These are phyloP conservation scores for Drosophila mettleri DNA, from an alignment of 2,888 invertebrate genomes.

Conservation along the genomic window DNA sequence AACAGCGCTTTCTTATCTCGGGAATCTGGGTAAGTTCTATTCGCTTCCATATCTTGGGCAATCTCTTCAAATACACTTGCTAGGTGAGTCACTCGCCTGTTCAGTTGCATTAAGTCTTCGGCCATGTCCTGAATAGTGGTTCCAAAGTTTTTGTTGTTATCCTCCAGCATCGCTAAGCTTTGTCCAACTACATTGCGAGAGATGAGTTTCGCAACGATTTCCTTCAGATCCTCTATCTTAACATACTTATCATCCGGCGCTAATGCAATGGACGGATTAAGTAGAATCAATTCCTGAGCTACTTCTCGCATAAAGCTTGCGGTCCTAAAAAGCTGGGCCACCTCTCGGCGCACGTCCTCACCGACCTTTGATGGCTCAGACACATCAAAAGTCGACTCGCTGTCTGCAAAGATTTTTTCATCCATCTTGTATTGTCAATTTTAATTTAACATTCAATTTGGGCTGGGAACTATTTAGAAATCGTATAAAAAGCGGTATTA, in stretches of 20 bases:
- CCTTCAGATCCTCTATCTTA: constrained; percentile 17
- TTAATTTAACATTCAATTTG: constrained; percentile 2
- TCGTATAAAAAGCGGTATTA: background rate
- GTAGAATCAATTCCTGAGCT: background rate
- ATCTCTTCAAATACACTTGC: background rate
- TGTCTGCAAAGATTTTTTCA: background rate
- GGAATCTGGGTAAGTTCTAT: background rate
- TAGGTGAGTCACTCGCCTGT: constrained; percentile 3
- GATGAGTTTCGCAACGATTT: constrained; percentile 8
- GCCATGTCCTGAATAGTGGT: background rate
- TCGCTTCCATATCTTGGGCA: background rate
- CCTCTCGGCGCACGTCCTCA: background rate
- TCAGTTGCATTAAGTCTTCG: background rate
- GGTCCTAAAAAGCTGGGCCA: constrained; percentile 1
- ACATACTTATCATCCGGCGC: constrained; percentile 2
- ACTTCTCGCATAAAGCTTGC: constrained; percentile 12
- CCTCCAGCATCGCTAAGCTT: constrained; percentile 4
- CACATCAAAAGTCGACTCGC: background rate
- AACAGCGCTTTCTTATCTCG: background rate
- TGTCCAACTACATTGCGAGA: constrained; percentile 8
- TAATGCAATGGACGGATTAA: background rate
- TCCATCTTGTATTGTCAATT: background rate
- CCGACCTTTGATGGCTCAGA: background rate
- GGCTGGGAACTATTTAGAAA: background rate
- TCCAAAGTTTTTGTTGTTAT: background rate